Evolutionary conservation across 1,140 invertebrate species (phyloP), one percentile per base, ranked within the genome.

Genomic region (Sitodiplosis mosellana): DNA sequence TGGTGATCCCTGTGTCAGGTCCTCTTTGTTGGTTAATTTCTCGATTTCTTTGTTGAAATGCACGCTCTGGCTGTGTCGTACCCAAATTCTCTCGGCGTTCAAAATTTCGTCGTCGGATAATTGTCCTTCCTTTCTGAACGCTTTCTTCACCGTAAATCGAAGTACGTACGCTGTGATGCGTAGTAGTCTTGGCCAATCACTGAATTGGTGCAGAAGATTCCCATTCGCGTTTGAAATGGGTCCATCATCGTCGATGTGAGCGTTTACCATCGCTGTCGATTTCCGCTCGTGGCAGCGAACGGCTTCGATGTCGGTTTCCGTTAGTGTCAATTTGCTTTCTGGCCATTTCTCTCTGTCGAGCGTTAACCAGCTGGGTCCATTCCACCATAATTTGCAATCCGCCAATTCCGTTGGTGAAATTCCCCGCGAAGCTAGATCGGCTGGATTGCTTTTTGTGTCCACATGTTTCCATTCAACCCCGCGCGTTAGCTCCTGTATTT

Each of bases 341-440:
- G 38, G 38, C 38, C 38, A 41, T 7, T 6, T 8, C 7, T 41
- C 6, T 41, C 7, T 41, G 7, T 11, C 11, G 6, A n/a, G 11
- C 7, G 11, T n/a, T n/a, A 53, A 46, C 48, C 51, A 58, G 1
- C 33, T 17, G 46, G 63, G 62, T 17, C 63, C 61, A n/a, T 52
- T 4, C 56, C 58, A 67, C 63, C 64, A 66, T 41, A 63, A 36
- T 18, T 40, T 45, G 10, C 52, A 46, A 12, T 52, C 48, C 4
- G 65, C 43, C 19, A 61, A 45, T 21, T 18, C 17, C 18, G 38
- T n/a, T 8, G 58, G 48, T 3, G 33, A 17, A n/a, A n/a, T n/a
- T n/a, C n/a, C n/a, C n/a, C n/a, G n/a, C n/a, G n/a, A n/a, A n/a
- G n/a, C n/a, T n/a, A 57, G 34, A 43, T 69, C 65, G 0, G 65